Evolutionary conservation across 1,140 invertebrate species (phyloP).

Genomic region (Homalodisca vitripennis): DNA sequence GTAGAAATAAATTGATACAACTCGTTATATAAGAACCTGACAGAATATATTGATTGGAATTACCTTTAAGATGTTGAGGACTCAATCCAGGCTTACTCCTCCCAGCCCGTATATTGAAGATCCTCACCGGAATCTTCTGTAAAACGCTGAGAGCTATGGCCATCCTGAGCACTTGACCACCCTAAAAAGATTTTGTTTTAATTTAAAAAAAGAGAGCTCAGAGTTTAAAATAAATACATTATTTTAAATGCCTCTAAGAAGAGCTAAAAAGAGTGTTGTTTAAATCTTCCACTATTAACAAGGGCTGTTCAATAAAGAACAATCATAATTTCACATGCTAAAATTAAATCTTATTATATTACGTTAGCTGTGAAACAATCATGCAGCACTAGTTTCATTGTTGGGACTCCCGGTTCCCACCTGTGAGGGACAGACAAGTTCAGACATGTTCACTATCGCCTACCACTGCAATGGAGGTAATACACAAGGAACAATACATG

Average conservation of each 20-base stretch:
- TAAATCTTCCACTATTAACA: neutral
- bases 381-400: too few relatives aligned
- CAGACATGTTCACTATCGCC: too few relatives aligned
- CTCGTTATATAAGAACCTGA: too few relatives aligned
- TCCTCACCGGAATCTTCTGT: constrained; percentile 65
- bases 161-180: constrained; percentile 85
- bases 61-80: constrained; percentile 83
- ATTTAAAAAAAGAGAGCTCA: neutral
- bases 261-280: neutral
- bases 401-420: too few relatives aligned
- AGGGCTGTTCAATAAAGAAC: neutral
- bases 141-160: constrained; percentile 76
- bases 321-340: neutral
- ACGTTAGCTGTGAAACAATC: neutral
- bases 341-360: neutral
- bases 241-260: neutral
- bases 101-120: constrained; percentile 77
- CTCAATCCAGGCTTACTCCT: constrained; percentile 78
- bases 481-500: too few relatives aligned
- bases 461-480: too few relatives aligned
- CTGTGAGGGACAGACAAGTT: too few relatives aligned
- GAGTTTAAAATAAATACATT: neutral
- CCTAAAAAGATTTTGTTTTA: constrained; percentile 54
- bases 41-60: too few relatives aligned
- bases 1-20: too few relatives aligned